Conservation (phyloP, 2,888 invertebrate genomes). For the Papilio gigon region DNA sequence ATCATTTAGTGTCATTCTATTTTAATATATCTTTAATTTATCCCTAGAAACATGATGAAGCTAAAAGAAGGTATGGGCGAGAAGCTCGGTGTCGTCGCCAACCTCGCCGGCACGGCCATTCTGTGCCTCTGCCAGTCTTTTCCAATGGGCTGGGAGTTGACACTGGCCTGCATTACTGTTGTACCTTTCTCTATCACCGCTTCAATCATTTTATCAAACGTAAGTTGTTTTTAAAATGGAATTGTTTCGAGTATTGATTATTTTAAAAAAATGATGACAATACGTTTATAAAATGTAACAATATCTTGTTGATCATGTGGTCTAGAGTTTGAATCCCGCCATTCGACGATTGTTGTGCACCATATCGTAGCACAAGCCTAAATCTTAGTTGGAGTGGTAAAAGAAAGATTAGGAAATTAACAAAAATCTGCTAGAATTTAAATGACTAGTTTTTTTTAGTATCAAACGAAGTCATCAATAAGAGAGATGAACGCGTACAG, state of each 20-base stretch:
- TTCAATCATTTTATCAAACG: conserved; percentile 88
- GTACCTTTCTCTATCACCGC: conserved; percentile 89
- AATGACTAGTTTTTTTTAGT: conserved; percentile 55
- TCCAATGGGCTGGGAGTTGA: conserved; percentile 91
- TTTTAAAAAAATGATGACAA: background rate
- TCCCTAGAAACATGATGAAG: conserved; percentile 86
- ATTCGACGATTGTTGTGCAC: no score
- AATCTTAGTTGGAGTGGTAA: no score
- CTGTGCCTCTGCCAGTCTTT: conserved; percentile 88
- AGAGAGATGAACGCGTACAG: conserved; percentile 88
- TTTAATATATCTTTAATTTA: conserved; percentile 42
- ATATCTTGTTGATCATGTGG: no score
- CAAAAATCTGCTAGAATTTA: no score
- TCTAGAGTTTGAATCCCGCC: no score
- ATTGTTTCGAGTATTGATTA: background rate
- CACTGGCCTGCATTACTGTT: conserved; percentile 89
- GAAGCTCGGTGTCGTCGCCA: conserved; percentile 89
- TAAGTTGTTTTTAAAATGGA: conserved; percentile 57
- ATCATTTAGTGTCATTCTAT: no score
- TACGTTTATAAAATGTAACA: no score
- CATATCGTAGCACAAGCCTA: no score
- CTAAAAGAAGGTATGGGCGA: conserved; percentile 93
- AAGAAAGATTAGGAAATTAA: no score
- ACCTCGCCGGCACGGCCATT: conserved; percentile 86
- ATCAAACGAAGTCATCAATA: conserved; percentile 85